Evolutionary conservation across 1,140 invertebrate genomes (phyloP), one percentile per base, ranked within the genome.

Genomic region (Lasioglossum albipes): DNA sequence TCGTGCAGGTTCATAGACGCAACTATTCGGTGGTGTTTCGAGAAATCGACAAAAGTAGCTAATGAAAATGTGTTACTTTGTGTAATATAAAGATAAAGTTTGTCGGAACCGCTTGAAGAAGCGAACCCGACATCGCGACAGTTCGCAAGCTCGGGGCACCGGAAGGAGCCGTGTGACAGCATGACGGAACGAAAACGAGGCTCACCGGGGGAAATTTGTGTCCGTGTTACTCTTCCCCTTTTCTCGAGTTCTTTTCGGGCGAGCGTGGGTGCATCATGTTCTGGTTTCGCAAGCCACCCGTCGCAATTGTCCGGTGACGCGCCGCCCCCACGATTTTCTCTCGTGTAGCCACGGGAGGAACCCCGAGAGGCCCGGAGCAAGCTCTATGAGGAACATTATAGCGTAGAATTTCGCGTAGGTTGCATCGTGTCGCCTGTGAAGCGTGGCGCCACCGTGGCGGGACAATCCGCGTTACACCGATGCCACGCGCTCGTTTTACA

Each of bases 331-430:
- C 85, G 70, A 62, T 86, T 86, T 86, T 86, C 85, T 86, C 81
- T 76, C 59, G 16, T 45, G 67, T 67, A 49, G 27, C 52, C 22
- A 22, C 65, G 62, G 57, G 81, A 86, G 81, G 83, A 85, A 79
- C 81, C 69, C 54, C 36, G 72, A 74, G 70, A 27, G 13, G 10
- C 45, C 45, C 10, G 45, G 45, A 49, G 9, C 36, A 5, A 49
- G 45, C 13, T 64, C 41, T 77, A 86, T 52, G 74, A 62, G 61
- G 74, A 49, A 87, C 76, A 73, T 87, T 87, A 87, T 62, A 64
- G 76, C 69, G 69, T 20, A 84, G 87, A 84, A 89, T 90, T 88
- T 86, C 87, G 85, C 88, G 88, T 89, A 87, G 87, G 89, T 74
- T 73, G 89, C 81, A 71, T 75, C 75, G 64, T 76, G 72, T 75